A percentile compares a stretch with the other conserved stretches of the same genome.
Conservation (phyloP, 2,797 vertebrate genomes). For the Mormyrus hasselquistii region DNA sequence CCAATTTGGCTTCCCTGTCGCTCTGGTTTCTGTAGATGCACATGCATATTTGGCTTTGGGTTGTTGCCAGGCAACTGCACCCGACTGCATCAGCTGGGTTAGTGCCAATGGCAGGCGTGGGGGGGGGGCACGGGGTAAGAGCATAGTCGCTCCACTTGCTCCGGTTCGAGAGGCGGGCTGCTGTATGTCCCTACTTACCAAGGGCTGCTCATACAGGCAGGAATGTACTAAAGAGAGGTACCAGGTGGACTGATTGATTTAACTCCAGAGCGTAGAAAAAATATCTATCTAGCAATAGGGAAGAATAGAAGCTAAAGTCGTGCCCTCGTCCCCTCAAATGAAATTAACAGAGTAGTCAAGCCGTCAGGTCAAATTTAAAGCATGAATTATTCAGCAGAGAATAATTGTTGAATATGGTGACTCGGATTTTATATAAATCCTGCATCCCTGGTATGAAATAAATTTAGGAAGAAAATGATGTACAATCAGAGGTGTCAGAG, state of each 20-base stretch:
- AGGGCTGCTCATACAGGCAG: neutral
- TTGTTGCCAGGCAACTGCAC: conserved; percentile 69
- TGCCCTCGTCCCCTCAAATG: neutral
- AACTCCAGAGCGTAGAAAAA: neutral
- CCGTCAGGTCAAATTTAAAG: neutral
- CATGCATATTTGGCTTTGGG: conserved; percentile 46
- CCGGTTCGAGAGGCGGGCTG: neutral
- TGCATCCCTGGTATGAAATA: neutral
- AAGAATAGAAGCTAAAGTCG: neutral
- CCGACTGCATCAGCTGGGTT: neutral
- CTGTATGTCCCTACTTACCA: neutral
- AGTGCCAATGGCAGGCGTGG: neutral
- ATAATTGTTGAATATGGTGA: neutral
- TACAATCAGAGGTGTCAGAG: neutral
- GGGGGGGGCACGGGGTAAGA: neutral
- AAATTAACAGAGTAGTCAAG: neutral
- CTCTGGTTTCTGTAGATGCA: neutral
- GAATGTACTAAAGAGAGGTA: neutral
- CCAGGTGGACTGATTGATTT: neutral
- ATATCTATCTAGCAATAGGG: neutral
- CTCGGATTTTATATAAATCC: neutral
- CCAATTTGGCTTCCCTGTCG: neutral
- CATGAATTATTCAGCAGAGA: neutral
- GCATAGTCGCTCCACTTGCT: neutral
- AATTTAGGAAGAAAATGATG: neutral